Percentiles rank a stretch among this genome's conserved stretches.
phyloP scores from a whole-genome alignment of 2,888 invertebrate species.

The Lutraria lutraria region DNA sequence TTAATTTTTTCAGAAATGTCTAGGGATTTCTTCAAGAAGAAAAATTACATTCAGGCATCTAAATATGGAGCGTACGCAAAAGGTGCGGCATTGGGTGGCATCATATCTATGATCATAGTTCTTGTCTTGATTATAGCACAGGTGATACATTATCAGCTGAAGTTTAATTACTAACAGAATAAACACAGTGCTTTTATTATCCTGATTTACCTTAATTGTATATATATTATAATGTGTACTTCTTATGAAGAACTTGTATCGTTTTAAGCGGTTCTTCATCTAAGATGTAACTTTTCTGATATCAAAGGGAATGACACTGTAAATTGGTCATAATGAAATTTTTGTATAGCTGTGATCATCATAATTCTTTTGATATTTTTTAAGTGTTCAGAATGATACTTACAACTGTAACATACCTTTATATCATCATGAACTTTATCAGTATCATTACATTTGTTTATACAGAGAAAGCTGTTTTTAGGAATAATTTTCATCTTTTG shows the following conservation, averaged over 20 bases:
- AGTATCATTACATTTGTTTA: background rate
- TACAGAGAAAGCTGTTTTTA: background rate
- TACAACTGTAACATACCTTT: background rate
- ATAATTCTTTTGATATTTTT: background rate
- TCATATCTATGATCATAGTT: constrained; percentile 74
- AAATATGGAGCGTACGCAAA: constrained; percentile 82
- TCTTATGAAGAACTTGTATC: background rate
- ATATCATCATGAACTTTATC: background rate
- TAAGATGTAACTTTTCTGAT: background rate
- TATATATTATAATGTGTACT: background rate
- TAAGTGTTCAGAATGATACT: background rate
- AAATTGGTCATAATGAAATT: background rate
- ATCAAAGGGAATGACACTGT: background rate
- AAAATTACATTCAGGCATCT: constrained; percentile 80
- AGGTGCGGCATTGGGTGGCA: constrained; percentile 80
- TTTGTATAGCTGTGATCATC: background rate
- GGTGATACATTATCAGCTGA: constrained; percentile 72
- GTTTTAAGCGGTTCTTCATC: background rate
- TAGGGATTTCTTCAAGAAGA: constrained; percentile 80
- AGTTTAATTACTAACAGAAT: constrained; percentile 71
- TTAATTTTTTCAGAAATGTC: constrained; percentile 79
- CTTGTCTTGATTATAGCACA: constrained; percentile 75
- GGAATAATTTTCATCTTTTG: too few species aligned
- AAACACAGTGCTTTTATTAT: constrained; percentile 8
- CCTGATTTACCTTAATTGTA: background rate